phyloP scores from a whole-genome alignment of 64 coral and sea anemone species.

The Stylophora pistillata region DNA sequence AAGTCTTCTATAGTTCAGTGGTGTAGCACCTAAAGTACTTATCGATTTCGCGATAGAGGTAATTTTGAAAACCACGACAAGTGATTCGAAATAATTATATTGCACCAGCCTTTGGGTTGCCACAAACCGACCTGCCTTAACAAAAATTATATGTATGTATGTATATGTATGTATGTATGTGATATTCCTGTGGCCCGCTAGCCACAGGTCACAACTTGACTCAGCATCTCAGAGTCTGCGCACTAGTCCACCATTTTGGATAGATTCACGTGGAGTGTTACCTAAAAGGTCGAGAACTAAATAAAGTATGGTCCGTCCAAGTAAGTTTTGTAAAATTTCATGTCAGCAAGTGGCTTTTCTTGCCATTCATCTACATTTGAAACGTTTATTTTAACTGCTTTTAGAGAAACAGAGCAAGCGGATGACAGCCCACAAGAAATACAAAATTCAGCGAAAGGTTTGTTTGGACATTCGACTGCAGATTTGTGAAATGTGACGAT shows the following conservation, averaged over 20 bases:
- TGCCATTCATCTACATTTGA: background rate
- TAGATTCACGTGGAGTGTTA: background rate
- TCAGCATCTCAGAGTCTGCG: background rate
- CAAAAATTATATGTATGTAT: too few relatives aligned
- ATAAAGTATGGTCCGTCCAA: background rate
- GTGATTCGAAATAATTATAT: too few relatives aligned
- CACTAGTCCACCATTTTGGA: conserved; percentile 14
- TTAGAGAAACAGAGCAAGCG: conserved; percentile 8
- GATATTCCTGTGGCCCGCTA: too few relatives aligned
- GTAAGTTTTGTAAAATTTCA: background rate
- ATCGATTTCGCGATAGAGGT: too few relatives aligned
- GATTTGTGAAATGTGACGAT: too few relatives aligned
- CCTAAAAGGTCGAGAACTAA: background rate
- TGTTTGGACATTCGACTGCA: too few relatives aligned
- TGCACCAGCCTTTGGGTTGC: too few relatives aligned
- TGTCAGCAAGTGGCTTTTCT: background rate
- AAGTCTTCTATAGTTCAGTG: too few relatives aligned
- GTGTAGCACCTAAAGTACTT: too few relatives aligned
- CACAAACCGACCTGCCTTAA: too few relatives aligned
- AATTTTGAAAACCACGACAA: too few relatives aligned
- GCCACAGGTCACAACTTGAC: background rate
- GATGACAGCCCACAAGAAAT: conserved; percentile 9
- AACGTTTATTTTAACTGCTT: background rate
- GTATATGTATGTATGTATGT: too few relatives aligned
- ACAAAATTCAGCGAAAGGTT: conserved; percentile 26